These are phyloP conservation scores for Drosophila nikananu DNA, from an alignment of 1,140 invertebrate species.

Conservation along the genomic window DNA sequence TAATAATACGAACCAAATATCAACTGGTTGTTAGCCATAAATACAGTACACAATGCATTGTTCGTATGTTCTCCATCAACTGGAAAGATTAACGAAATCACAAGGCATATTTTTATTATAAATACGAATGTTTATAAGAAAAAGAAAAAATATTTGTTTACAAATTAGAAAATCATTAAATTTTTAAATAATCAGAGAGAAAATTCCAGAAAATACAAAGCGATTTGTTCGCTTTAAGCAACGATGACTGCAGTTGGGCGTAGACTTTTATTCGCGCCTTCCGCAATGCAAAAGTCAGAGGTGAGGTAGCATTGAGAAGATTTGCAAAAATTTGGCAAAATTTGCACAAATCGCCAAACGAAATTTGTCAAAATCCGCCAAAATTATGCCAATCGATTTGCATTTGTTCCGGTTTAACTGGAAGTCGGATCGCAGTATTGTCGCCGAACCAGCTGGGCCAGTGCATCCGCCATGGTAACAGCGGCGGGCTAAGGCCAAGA, in stretches of 20 bases:
- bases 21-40: background rate
- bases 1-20: background rate
- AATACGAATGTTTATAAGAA: no score
- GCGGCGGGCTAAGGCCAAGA: constrained; percentile 18
- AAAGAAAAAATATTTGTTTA: no score
- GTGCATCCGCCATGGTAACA: constrained; percentile 34
- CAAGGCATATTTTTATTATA: no score
- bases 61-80: background rate
- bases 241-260: constrained; percentile 34
- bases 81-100: background rate
- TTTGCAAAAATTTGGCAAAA: constrained; percentile 3
- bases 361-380: constrained; percentile 14
- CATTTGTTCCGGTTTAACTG: constrained; percentile 52
- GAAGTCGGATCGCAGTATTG: constrained; percentile 26
- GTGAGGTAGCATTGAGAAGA: constrained; percentile 14
- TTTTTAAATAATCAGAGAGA: no score
- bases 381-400: constrained; percentile 35
- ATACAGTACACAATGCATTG: background rate
- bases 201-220: background rate
- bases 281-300: constrained; percentile 45
- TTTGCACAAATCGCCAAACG: constrained; percentile 1
- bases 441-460: constrained; percentile 25
- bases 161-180: no score
- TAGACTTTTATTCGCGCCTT: constrained; percentile 40
- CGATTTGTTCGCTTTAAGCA: constrained; percentile 6